Evolutionary conservation across 2,888 invertebrate species (phyloP).

Genomic region (Smittia aterrima): DNA sequence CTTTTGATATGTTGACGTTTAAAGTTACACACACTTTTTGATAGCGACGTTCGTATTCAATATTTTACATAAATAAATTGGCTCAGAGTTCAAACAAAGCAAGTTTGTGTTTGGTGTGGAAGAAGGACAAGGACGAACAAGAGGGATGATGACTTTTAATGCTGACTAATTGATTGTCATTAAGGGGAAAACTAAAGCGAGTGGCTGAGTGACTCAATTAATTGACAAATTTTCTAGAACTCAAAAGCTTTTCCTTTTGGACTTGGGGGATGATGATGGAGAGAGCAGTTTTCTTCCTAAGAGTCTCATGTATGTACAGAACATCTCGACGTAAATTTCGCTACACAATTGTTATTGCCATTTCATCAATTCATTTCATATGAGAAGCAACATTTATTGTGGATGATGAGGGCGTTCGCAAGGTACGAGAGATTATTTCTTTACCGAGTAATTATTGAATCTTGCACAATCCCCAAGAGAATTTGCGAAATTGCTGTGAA

Average conservation of each 20-base stretch:
- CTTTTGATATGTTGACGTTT: constrained; percentile 23
- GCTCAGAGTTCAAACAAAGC: too few relatives aligned
- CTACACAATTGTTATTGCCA: constrained; percentile 16
- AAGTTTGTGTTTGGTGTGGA: background rate
- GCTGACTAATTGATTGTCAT: constrained; percentile 19
- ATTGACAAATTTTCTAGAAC: background rate
- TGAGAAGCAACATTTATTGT: constrained; percentile 10
- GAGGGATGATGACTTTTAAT: background rate
- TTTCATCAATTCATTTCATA: background rate
- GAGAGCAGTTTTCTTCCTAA: too few relatives aligned
- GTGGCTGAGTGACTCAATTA: background rate
- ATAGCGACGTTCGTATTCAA: background rate
- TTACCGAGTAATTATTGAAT: background rate
- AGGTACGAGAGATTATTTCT: constrained; percentile 18
- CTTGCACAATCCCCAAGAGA: background rate
- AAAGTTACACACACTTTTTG: background rate
- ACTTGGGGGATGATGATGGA: too few relatives aligned
- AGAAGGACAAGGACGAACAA: background rate
- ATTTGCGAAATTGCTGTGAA: background rate
- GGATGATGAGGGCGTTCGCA: constrained; percentile 5
- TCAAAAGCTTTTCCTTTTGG: background rate
- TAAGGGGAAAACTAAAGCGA: background rate
- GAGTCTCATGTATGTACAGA: background rate
- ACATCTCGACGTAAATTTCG: background rate
- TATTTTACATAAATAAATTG: background rate